Conservation (phyloP, 2,113 vertebrate species). For the Otus sunia region DNA sequence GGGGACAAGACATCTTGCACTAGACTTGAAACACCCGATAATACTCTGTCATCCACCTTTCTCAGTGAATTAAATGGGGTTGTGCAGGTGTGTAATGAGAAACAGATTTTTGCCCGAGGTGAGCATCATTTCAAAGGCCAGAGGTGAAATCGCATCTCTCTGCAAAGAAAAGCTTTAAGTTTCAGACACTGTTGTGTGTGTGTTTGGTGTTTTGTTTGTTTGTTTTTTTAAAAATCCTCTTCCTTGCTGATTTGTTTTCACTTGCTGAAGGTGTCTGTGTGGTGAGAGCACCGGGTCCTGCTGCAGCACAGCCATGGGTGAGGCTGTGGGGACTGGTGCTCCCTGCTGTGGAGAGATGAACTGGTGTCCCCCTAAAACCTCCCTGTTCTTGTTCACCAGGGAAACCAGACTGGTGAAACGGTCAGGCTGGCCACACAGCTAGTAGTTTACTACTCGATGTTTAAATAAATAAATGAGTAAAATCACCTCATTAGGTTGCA, state of each 20-base stretch:
- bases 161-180: background rate
- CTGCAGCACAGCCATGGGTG: background rate
- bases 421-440: background rate
- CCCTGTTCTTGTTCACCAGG: background rate
- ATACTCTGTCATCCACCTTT: background rate
- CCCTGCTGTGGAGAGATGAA: background rate
- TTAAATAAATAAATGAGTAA: background rate
- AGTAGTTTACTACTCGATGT: fast-evolving
- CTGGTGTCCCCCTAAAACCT: background rate
- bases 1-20: background rate
- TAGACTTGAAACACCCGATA: background rate
- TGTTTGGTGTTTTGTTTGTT: background rate
- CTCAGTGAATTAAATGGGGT: background rate
- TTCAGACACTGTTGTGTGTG: background rate
- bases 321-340: background rate
- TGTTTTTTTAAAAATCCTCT: background rate
- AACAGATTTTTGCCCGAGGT: constrained; percentile 12
- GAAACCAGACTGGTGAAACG: background rate
- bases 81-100: constrained; percentile 18
- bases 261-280: background rate
- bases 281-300: background rate
- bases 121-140: background rate
- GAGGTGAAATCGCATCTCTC: background rate
- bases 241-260: background rate
- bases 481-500: fast-evolving